Conservation (phyloP, 2,113 vertebrate genomes). For the Nothobranchius kuhntae region DNA sequence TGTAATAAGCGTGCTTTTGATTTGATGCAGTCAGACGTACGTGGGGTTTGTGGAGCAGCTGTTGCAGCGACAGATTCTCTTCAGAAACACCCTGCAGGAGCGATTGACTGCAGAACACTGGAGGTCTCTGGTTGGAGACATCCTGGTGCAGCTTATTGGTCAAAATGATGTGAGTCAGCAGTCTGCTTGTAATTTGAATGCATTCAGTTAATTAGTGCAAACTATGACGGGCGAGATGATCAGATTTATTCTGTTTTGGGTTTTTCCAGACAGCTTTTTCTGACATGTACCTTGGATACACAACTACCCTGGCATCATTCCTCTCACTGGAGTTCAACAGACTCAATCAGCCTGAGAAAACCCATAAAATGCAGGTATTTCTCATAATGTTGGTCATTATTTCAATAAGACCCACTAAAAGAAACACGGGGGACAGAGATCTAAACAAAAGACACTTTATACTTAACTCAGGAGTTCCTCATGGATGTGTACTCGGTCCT, state of each 20-base stretch:
- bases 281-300: constrained; percentile 77
- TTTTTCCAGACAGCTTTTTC: constrained; percentile 70
- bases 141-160: constrained; percentile 77
- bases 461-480: no score
- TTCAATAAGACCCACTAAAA: not conserved
- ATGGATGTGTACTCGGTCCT: no score
- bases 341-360: constrained; percentile 35
- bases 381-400: accelerated
- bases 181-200: not conserved
- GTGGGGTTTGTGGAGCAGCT: constrained; percentile 73
- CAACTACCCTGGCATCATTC: constrained; percentile 59
- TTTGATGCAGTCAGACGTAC: constrained; percentile 66
- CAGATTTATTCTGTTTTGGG: not conserved
- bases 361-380: constrained; percentile 58
- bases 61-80: constrained; percentile 75
- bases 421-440: no score
- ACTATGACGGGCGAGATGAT: accelerated
- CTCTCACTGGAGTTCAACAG: constrained; percentile 68
- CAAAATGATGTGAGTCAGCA: constrained; percentile 68
- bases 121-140: constrained; percentile 76
- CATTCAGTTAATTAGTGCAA: not conserved
- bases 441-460: no score
- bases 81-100: constrained; percentile 80
- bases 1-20: not conserved
- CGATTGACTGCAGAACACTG: constrained; percentile 69